Evolutionary conservation across 2,113 vertebrate genomes (phyloP), one percentile per base, ranked within the genome.

Genomic region (Pelusios castaneus): DNA sequence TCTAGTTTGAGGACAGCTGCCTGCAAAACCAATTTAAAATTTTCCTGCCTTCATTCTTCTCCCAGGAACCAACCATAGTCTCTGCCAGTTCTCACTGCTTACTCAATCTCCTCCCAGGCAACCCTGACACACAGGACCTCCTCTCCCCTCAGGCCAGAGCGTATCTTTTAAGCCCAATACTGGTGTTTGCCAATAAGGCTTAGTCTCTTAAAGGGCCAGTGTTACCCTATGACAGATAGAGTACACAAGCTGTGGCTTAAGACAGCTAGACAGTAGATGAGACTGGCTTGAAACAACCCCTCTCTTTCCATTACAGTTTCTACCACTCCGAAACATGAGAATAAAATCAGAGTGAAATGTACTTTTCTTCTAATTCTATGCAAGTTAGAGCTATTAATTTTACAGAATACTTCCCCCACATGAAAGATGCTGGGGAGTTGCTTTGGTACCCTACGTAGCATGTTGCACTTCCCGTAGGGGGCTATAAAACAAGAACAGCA

Each of bases 381-480:
- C 45, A 12, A 45, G 60, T 45, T 19, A n/a, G 6, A 60, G 47
- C n/a, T 73, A 21, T n/a, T n/a, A 82, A 3, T 11, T 75, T 52
- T 78, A 84, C 27, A 76, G 58, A 73, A 82, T 9, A 4, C 38
- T 47, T 89, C 89, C 89, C 14, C 47, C 34, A 81, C 2, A 77
- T 55, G 81, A 19, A 89, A 14, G 41, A 38, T 58, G 52, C 58
- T 77, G 73, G 41, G 2, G 13, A 21, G 63, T 89, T 51, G 45
- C 16, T 24, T 82, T 86, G 51, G 31, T 83, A 16, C 43, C 92
- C 24, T 47, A 34, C 34, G 55, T 75, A 49, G 22, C 73, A 34
- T 34, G n/a, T 22, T 0, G 0, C 34, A 87, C 47, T 81, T 95
- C 43, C 25, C 9, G 19, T 29, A n/a, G 76, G 84, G 82, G 8